Evolutionary conservation across 2,113 vertebrate species (phyloP).

Genomic region (Hemiscyllium ocellatum): DNA sequence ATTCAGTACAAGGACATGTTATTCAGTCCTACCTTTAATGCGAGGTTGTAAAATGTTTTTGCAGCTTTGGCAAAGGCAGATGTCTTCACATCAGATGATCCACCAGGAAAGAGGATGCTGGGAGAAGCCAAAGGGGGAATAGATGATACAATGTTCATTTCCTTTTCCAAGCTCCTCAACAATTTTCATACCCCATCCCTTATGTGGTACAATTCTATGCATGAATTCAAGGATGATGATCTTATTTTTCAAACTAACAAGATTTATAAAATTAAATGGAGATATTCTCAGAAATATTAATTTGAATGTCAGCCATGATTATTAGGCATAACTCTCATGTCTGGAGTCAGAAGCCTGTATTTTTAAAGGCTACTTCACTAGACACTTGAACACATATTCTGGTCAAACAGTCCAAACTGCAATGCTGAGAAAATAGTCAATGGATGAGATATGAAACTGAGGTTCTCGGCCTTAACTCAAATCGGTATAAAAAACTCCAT

Average conservation of each 20-base stretch:
- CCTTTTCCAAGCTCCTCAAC: too few relatives aligned
- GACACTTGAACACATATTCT: background rate
- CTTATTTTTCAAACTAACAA: background rate
- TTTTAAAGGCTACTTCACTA: background rate
- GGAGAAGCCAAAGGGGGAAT: background rate
- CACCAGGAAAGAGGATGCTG: slow-evolving; percentile 63
- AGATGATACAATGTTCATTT: background rate
- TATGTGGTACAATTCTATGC: background rate
- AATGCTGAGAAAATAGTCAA: background rate
- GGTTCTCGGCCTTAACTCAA: background rate
- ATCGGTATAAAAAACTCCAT: background rate
- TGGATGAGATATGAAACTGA: background rate
- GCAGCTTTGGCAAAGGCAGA: slow-evolving; percentile 63
- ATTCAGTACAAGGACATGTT: background rate
- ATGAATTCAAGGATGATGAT: background rate
- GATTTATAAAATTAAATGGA: background rate
- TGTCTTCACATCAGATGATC: slow-evolving; percentile 51
- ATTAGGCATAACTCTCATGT: background rate
- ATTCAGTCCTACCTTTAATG: slow-evolving; percentile 51
- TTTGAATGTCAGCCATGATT: background rate
- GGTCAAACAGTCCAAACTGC: background rate
- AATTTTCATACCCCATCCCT: too few relatives aligned
- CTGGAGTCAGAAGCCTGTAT: background rate
- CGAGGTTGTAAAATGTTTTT: slow-evolving; percentile 58
- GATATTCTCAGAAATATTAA: background rate